Base-by-base conservation (phyloP, 2,797 vertebrate genomes). In the Silurus lanzhouensis region DNA sequence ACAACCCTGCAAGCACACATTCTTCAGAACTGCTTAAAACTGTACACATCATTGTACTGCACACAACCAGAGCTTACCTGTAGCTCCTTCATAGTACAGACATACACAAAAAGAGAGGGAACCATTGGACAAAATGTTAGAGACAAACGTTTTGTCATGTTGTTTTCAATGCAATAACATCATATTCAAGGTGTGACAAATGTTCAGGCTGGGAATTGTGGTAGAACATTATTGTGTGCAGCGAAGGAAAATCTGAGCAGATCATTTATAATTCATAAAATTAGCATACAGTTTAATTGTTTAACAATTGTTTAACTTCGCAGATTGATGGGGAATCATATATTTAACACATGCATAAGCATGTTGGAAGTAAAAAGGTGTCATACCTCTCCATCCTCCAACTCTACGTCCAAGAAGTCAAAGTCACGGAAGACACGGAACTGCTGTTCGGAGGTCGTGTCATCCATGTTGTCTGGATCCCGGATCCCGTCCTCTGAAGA, bases 391-490 rank as follows among this genome's bases (percentile, higher is more conserved):
- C 97, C 98, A 63, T 99, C 98, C 90, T 99, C 98, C 91, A 99
- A 95, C 90, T 99, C 98, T 90, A 99, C 98, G 14, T 99, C 98
- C 89, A 99, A 94, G 93, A 99, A 99, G 91, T 99, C 98, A 85
- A 99, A 99, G 94, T 99, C 98, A 82, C 98, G 93, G 94, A 99
- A 99, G 89, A 99, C 98, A 86, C 97, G 92, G 92, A 99, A 99
- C 92, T 99, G 98, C 85, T 99, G 98, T 92, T 99, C 98, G 0
- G 97, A 99, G 93, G 97, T 97, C 0, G 97, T 96, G 92, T 99
- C 98, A 20, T 99, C 98, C 88, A 98, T 95, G 81, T 97, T 99
- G 93, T 99, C 98, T 77, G 96, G 95, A 90, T 95, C 98, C 83
- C 95, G 95, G 89, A 90, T 91, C 1, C 97, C 97, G 90, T 99